phyloP scores from a whole-genome alignment of 2,888 invertebrate genomes.

The Tolmerus cingulatus region DNA sequence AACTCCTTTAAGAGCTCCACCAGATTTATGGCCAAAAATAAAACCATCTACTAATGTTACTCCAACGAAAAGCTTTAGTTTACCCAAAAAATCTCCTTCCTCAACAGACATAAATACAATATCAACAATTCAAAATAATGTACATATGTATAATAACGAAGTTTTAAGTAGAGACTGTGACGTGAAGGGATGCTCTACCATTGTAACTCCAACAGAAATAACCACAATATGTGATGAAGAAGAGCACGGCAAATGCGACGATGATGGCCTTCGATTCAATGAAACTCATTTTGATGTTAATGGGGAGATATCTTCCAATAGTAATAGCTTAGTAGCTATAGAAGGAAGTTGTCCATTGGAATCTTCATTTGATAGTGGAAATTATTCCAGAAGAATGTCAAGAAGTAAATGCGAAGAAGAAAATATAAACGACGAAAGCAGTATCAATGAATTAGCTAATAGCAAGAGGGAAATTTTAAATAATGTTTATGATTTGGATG shows the following conservation, averaged over 20 bases:
- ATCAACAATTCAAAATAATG: slow-evolving; percentile 58
- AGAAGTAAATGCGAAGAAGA: neutral
- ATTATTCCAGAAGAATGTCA: neutral
- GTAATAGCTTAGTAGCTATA: neutral
- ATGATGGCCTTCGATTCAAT: slow-evolving; percentile 48
- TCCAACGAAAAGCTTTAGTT: slow-evolving; percentile 55
- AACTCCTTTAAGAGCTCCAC: slow-evolving; percentile 72
- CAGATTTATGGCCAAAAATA: slow-evolving; percentile 71
- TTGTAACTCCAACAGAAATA: neutral
- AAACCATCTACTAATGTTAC: slow-evolving; percentile 50
- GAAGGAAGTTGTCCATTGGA: neutral
- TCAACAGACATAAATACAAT: slow-evolving; percentile 60
- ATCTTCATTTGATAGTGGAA: neutral
- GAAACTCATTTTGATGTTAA: slow-evolving; percentile 55
- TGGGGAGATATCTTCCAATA: slow-evolving; percentile 46
- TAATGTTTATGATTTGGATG: slow-evolving; percentile 50
- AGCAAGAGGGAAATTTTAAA: slow-evolving; percentile 50
- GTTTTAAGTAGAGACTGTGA: slow-evolving; percentile 49
- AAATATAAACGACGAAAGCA: neutral
- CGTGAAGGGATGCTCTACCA: slow-evolving; percentile 50
- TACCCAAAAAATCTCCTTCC: slow-evolving; percentile 53
- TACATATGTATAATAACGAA: slow-evolving; percentile 60
- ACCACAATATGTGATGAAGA: neutral
- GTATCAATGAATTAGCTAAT: slow-evolving; percentile 45
- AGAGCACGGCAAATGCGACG: neutral